phyloP scores from a whole-genome alignment of 1,140 invertebrate species.

The Pectinophora gossypiella region DNA sequence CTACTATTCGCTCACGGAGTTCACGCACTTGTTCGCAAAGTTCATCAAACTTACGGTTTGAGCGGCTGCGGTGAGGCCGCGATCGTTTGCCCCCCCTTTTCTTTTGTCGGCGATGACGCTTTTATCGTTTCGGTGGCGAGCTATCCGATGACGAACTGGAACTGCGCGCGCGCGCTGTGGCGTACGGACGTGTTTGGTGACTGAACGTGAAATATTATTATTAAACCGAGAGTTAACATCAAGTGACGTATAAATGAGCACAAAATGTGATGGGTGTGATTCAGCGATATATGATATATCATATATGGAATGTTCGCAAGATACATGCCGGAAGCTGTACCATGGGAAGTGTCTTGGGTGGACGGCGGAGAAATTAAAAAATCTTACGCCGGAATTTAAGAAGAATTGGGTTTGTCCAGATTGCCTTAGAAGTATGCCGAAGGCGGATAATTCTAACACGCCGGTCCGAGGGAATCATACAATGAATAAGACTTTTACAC shows the following conservation, averaged over 20 bases:
- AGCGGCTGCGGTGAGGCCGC: too few species aligned
- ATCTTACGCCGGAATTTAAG: slow-evolving; percentile 7
- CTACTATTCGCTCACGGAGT: not conserved
- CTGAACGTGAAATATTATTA: too few species aligned
- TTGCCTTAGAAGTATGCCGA: slow-evolving; percentile 8
- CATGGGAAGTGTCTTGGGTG: slow-evolving; percentile 9
- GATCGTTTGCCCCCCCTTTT: not conserved
- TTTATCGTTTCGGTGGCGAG: not conserved
- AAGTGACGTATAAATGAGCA: too few species aligned
- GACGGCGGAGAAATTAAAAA: slow-evolving; percentile 4
- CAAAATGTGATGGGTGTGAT: slow-evolving; percentile 8
- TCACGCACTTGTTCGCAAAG: not conserved
- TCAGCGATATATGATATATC: slow-evolving; percentile 8
- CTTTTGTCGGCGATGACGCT: not conserved
- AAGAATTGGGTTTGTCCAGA: slow-evolving; percentile 11
- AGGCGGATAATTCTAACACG: slow-evolving; percentile 8
- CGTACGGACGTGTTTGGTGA: too few species aligned
- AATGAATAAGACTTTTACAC: slow-evolving; percentile 15
- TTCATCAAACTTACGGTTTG: not conserved
- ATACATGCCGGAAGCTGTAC: slow-evolving; percentile 8
- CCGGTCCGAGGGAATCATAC: slow-evolving; percentile 6
- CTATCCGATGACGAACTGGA: not conserved
- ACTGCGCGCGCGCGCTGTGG: too few species aligned
- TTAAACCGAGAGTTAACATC: too few species aligned
- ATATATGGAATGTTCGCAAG: slow-evolving; percentile 14